phyloP scores from a whole-genome alignment of 2,888 invertebrate species.

The Acanthosepion esculentum region DNA sequence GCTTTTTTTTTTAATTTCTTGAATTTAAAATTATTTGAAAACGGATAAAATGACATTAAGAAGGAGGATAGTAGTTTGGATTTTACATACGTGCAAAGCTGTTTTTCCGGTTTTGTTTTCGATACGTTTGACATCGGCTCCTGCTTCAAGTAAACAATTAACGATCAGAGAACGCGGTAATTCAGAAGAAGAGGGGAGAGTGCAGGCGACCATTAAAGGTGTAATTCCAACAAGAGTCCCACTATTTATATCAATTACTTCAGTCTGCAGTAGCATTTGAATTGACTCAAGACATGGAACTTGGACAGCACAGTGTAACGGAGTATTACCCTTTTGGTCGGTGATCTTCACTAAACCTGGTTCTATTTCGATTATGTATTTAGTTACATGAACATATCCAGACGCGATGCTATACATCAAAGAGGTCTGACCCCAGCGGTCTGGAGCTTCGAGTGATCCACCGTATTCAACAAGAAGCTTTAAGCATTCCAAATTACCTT shows the following conservation, averaged over 20 bases:
- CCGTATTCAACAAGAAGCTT: conserved; percentile 61
- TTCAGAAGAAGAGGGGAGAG: conserved; percentile 50
- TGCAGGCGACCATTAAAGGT: conserved; percentile 63
- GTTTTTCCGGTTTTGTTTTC: conserved; percentile 62
- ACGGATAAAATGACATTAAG: neutral
- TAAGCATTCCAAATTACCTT: conserved; percentile 66
- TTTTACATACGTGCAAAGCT: conserved; percentile 63
- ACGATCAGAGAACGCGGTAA: conserved; percentile 55
- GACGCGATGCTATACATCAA: conserved; percentile 64
- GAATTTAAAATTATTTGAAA: neutral
- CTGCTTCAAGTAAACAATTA: conserved; percentile 58
- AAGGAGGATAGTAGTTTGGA: neutral
- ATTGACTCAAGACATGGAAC: conserved; percentile 59
- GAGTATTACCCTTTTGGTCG: conserved; percentile 63
- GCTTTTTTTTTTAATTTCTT: neutral
- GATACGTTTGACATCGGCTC: conserved; percentile 58
- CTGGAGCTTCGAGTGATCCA: conserved; percentile 61
- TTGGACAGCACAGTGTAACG: conserved; percentile 65
- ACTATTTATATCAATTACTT: conserved; percentile 62
- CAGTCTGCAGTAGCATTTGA: conserved; percentile 57
- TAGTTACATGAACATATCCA: conserved; percentile 62
- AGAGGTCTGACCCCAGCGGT: conserved; percentile 70
- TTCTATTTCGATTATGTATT: conserved; percentile 57
- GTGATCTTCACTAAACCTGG: conserved; percentile 56
- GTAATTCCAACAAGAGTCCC: conserved; percentile 62